Evolutionary conservation across 2,797 vertebrate genomes (phyloP).

Genomic region (Acrocephalus scirpaceus): DNA sequence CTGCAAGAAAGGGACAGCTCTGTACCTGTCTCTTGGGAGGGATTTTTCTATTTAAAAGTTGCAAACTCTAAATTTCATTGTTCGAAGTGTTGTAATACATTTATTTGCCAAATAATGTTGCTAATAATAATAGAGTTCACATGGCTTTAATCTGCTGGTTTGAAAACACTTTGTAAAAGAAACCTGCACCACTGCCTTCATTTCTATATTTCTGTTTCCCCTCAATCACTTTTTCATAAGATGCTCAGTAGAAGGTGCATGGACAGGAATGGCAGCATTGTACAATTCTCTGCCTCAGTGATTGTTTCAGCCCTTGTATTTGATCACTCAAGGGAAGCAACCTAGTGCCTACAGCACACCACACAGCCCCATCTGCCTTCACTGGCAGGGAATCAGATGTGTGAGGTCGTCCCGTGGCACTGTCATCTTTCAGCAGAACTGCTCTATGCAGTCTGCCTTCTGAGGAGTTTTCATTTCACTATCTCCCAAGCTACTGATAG

Average conservation of each 20-base stretch:
- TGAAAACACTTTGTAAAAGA: not conserved
- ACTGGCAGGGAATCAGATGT: not conserved
- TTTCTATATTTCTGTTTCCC: not conserved
- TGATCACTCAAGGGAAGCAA: not conserved
- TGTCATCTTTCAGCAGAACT: not conserved
- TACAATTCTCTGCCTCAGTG: not conserved
- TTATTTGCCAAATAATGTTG: not conserved
- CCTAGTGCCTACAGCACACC: not conserved
- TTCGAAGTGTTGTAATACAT: not conserved
- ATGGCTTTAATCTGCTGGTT: not conserved
- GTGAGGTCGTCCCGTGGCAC: not conserved
- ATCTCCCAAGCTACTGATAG: not conserved
- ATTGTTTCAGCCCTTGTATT: not conserved
- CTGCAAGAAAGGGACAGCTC: not conserved
- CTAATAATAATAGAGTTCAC: not conserved
- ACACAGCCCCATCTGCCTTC: not conserved
- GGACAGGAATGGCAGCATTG: rapidly evolving
- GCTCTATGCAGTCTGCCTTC: not conserved
- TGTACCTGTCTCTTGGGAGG: not conserved
- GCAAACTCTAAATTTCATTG: not conserved
- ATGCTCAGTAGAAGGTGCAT: not conserved
- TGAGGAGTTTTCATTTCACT: not conserved
- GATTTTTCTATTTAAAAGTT: not conserved
- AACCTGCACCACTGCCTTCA: not conserved
- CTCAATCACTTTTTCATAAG: not conserved